Evolutionary conservation across 2,888 invertebrate species (phyloP).

Genomic region (Noctua pronuba): DNA sequence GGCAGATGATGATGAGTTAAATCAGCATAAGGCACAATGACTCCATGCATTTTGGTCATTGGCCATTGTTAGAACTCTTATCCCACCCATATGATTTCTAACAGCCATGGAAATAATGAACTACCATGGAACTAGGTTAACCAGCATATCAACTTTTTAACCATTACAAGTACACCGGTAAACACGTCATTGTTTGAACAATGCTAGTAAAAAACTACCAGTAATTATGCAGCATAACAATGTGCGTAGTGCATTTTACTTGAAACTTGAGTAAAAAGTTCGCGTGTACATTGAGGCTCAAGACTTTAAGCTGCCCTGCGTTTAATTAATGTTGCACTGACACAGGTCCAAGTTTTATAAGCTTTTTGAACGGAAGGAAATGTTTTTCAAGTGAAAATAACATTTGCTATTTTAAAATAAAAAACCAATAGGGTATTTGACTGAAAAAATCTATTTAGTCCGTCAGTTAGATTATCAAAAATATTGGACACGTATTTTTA

Average conservation of each 20-base stretch:
- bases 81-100: not conserved
- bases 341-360: conserved; percentile 35
- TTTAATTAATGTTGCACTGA: conserved; percentile 38
- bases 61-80: not conserved
- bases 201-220: conserved; percentile 10
- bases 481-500: too few species aligned
- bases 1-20: too few species aligned
- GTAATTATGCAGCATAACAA: conserved; percentile 40
- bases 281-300: conserved; percentile 37
- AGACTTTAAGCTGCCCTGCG: conserved; percentile 20
- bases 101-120: not conserved
- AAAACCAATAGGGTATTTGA: too few species aligned
- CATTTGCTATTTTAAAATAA: too few species aligned
- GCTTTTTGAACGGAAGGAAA: conserved; percentile 7
- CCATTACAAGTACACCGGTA: not conserved
- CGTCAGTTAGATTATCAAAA: too few species aligned
- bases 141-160: conserved; percentile 1
- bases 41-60: not conserved
- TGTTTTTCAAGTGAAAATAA: not conserved
- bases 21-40: too few species aligned
- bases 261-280: conserved; percentile 41
- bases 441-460: too few species aligned
- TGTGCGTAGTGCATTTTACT: conserved; percentile 36
- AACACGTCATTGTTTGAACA: conserved; percentile 25
- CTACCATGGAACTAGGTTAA: conserved; percentile 22